phyloP scores from a whole-genome alignment of 2,888 invertebrate species.

The Melanotus villosus region DNA sequence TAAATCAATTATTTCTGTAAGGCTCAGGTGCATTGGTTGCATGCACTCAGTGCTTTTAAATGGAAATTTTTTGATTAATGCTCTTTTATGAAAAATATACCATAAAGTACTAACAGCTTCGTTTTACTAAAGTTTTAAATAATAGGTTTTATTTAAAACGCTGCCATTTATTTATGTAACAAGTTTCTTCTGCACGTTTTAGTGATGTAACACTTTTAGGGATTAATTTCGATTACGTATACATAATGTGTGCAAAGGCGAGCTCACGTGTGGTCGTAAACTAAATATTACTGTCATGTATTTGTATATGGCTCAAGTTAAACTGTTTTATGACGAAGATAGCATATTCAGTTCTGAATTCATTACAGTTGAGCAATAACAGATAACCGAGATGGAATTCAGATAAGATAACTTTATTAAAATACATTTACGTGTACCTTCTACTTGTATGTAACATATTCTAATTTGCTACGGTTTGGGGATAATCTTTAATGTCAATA shows the following conservation, averaged over 20 bases:
- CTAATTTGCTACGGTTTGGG: no score
- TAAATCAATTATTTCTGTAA: slow-evolving; percentile 5
- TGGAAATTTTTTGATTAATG: not conserved
- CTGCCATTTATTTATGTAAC: no score
- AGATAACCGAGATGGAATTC: not conserved
- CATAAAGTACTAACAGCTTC: not conserved
- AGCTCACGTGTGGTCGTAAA: not conserved
- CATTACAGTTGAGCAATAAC: slow-evolving; percentile 2
- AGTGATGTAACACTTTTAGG: not conserved
- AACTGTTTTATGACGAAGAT: slow-evolving; percentile 11
- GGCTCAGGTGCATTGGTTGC: not conserved
- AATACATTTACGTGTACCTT: not conserved
- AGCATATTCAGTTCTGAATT: slow-evolving; percentile 7
- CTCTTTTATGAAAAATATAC: not conserved
- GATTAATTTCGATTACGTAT: not conserved
- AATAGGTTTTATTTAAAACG: no score
- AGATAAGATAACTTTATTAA: slow-evolving; percentile 14
- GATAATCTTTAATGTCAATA: no score
- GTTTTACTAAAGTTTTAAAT: not conserved
- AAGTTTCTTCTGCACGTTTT: not conserved
- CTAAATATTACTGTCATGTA: not conserved
- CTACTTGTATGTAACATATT: no score
- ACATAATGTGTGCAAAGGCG: not conserved
- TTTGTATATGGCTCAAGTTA: not conserved
- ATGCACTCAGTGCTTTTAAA: not conserved